phyloP scores from a whole-genome alignment of 2,797 vertebrate species.

The Phalanger gymnotis region DNA sequence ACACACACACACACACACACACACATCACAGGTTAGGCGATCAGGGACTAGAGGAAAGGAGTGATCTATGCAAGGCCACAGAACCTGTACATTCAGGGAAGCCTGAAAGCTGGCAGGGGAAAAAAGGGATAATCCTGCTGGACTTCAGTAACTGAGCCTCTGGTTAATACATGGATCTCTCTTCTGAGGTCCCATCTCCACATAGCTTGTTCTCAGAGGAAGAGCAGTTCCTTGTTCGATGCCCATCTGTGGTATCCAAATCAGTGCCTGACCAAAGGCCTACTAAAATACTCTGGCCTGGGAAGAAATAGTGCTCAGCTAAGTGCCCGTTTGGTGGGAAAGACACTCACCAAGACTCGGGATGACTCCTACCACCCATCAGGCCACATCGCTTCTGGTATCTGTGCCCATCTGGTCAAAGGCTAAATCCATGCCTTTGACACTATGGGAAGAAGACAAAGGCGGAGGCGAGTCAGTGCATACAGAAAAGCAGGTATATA shows the following conservation, averaged over 20 bases:
- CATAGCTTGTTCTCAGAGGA: neutral
- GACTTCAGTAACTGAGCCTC: neutral
- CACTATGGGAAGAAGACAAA: conserved; percentile 49
- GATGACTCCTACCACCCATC: conserved; percentile 64
- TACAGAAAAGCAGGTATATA: neutral
- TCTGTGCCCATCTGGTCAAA: conserved; percentile 54
- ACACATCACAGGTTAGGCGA: neutral
- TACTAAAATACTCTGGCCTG: neutral
- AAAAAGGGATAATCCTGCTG: neutral
- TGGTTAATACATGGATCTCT: neutral
- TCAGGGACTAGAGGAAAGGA: neutral
- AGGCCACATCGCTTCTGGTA: conserved; percentile 45
- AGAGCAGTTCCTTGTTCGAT: neutral
- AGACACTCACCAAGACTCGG: conserved; percentile 32
- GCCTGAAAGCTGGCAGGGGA: neutral
- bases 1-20: neutral
- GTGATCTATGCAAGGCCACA: neutral
- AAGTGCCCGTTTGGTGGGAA: neutral
- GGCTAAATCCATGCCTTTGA: conserved; percentile 54
- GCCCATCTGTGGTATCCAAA: neutral
- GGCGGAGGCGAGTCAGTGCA: neutral
- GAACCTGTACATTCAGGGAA: neutral
- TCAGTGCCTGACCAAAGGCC: neutral
- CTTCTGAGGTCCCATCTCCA: neutral
- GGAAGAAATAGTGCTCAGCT: neutral